phyloP scores from a whole-genome alignment of 1,140 invertebrate genomes.

The Ceratina japonica region DNA sequence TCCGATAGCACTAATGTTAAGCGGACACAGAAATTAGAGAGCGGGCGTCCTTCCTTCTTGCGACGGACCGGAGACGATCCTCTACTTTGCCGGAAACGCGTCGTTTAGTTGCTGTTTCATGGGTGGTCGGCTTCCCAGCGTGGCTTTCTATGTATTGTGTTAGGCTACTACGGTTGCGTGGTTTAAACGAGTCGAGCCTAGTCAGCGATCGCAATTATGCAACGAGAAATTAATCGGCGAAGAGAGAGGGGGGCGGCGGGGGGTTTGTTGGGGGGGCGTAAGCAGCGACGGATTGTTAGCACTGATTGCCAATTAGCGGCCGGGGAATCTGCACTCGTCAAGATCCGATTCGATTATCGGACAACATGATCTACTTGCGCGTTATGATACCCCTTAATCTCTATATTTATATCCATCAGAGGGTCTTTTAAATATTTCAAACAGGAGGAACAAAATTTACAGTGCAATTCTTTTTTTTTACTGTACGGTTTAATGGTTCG shows the following conservation, averaged over 20 bases:
- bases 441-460: not conserved
- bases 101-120: conserved; percentile 27
- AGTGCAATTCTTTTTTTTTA: too few species aligned
- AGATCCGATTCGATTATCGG: conserved; percentile 5
- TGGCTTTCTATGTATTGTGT: conserved; percentile 17
- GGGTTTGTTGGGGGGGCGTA: too few species aligned
- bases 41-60: conserved; percentile 18
- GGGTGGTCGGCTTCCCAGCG: conserved; percentile 22
- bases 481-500: too few species aligned
- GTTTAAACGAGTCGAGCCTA: conserved; percentile 47
- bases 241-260: too few species aligned
- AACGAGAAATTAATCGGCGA: conserved; percentile 57
- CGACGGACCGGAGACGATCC: conserved; percentile 16
- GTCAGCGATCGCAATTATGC: conserved; percentile 60
- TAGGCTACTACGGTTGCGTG: conserved; percentile 48
- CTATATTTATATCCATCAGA: not conserved
- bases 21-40: conserved; percentile 50
- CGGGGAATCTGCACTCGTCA: conserved; percentile 17
- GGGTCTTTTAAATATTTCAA: not conserved
- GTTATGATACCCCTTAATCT: not conserved
- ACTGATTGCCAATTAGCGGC: conserved; percentile 41
- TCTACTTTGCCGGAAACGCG: conserved; percentile 33
- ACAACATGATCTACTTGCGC: not conserved
- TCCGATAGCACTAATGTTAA: conserved; percentile 36
- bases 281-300: conserved; percentile 65